These are phyloP conservation scores for Prunella himalayana DNA, from an alignment of 2,113 vertebrate genomes.

Conservation along the genomic window DNA sequence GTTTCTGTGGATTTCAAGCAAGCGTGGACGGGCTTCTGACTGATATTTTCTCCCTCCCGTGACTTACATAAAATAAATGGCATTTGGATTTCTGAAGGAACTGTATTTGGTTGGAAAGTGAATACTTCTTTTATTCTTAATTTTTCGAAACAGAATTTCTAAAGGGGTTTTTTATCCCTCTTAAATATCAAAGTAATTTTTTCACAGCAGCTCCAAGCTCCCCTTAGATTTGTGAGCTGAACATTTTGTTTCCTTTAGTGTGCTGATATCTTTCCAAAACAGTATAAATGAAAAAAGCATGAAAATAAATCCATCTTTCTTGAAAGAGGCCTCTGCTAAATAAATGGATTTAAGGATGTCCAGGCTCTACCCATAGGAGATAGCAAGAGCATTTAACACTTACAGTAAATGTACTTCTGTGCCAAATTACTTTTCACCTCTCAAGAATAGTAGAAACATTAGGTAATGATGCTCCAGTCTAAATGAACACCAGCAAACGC, in stretches of 20 bases:
- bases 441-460: background rate
- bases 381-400: background rate
- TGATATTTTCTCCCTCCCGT: background rate
- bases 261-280: constrained; percentile 6
- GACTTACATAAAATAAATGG: background rate
- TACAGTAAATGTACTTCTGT: background rate
- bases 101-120: background rate
- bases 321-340: background rate
- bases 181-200: constrained; percentile 1
- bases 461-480: background rate
- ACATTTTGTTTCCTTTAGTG: constrained; percentile 9
- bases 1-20: background rate
- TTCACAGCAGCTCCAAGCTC: background rate
- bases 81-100: background rate
- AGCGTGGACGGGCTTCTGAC: background rate
- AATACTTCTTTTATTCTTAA: background rate
- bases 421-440: background rate
- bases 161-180: background rate
- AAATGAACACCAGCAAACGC: background rate
- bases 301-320: background rate
- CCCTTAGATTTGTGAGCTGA: background rate
- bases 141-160: constrained; percentile 9
- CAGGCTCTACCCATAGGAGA: background rate
- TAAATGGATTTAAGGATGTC: background rate
- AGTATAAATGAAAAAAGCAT: background rate